Percentiles rank a stretch among this genome's conserved stretches.
Conservation (phyloP, 2,888 invertebrate species). For the Ommatoiulus sabulosus region DNA sequence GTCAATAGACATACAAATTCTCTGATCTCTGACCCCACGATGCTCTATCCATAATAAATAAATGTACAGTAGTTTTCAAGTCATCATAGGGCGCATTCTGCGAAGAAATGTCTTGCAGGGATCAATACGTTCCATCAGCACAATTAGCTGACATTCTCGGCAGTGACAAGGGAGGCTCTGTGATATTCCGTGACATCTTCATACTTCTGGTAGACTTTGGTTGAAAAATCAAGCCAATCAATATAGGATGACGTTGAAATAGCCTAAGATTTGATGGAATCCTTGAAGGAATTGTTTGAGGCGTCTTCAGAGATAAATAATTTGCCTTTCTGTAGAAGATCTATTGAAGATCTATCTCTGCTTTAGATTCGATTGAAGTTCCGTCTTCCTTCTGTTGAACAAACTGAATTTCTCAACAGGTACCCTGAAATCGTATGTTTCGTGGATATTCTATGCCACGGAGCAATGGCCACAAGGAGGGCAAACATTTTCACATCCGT, state of each 20-base stretch:
- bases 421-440: background rate
- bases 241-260: background rate
- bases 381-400: background rate
- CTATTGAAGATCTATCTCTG: background rate
- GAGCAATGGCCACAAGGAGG: background rate
- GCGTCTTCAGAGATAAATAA: no score
- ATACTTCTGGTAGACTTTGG: no score
- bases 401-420: background rate
- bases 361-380: background rate
- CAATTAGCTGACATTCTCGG: background rate
- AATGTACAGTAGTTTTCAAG: background rate
- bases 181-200: background rate
- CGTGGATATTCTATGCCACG: background rate
- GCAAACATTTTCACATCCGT: background rate
- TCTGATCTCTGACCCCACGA: background rate
- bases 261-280: background rate
- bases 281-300: background rate
- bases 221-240: no score
- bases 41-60: slow-evolving; percentile 32
- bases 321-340: no score
- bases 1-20: background rate
- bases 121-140: background rate
- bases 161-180: background rate
- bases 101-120: background rate
- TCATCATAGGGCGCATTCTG: background rate